These are phyloP conservation scores for Pachydiplax longipennis DNA, from an alignment of 2,888 invertebrate genomes.

Conservation along the genomic window DNA sequence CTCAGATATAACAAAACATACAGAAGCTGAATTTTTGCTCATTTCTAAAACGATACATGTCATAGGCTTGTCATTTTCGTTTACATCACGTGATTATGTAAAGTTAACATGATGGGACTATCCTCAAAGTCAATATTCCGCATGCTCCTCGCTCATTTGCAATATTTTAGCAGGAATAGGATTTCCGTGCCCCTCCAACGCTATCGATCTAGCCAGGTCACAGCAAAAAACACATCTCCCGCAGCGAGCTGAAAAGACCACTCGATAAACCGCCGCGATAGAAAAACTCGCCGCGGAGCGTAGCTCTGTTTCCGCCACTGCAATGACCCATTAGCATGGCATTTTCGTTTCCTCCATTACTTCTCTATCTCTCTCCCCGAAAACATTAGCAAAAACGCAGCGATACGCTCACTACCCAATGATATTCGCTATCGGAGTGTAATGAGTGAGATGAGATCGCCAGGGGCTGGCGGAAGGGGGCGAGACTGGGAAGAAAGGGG, in stretches of 20 bases:
- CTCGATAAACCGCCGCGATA: background rate
- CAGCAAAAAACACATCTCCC: background rate
- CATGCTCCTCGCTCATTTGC: background rate
- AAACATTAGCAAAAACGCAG: background rate
- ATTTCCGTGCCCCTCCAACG: background rate
- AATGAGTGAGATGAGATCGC: background rate
- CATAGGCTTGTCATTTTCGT: no score
- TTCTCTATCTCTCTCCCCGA: background rate
- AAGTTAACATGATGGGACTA: no score
- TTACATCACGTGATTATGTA: no score
- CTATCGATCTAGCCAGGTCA: background rate
- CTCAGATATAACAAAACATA: no score
- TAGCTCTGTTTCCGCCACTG: background rate
- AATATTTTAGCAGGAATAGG: background rate
- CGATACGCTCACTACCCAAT: background rate
- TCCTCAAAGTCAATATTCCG: no score
- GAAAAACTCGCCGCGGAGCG: background rate
- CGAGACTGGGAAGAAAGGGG: background rate
- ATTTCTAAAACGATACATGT: no score
- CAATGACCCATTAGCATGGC: background rate
- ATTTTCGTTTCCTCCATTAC: background rate
- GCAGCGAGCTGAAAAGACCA: background rate
- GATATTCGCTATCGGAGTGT: slow-evolving; percentile 5
- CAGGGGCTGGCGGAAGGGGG: background rate
- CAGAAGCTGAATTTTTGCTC: no score